phyloP scores from a whole-genome alignment of 2,797 vertebrate genomes.

The Ceyx erithaca region DNA sequence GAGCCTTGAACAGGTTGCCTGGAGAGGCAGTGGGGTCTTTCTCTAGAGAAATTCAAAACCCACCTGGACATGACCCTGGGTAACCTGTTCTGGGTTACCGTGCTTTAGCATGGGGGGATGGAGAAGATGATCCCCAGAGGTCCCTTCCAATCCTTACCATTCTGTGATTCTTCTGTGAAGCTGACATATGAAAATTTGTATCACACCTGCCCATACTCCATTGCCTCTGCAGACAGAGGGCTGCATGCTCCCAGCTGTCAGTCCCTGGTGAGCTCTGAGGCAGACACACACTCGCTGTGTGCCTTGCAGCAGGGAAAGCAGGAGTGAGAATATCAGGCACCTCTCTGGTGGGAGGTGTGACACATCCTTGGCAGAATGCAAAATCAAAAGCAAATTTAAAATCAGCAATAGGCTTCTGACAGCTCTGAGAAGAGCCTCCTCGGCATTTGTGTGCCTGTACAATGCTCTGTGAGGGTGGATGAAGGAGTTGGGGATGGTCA shows the following conservation, averaged over 20 bases:
- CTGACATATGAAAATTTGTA: neutral
- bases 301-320: neutral
- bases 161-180: neutral
- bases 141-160: neutral
- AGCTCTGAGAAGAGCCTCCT: constrained; percentile 20
- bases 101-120: neutral
- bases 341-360: constrained; percentile 23
- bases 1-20: neutral
- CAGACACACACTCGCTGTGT: rapidly evolving
- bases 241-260: neutral
- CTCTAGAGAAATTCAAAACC: neutral
- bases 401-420: constrained; percentile 42
- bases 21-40: neutral
- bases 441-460: rapidly evolving
- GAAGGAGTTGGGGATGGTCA: neutral
- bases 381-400: neutral
- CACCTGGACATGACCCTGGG: neutral
- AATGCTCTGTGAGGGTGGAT: neutral
- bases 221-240: neutral
- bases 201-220: neutral
- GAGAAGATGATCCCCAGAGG: neutral
- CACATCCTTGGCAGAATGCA: constrained; percentile 44
- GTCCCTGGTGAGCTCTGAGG: neutral
- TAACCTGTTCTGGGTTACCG: neutral
- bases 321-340: constrained; percentile 28